These are phyloP conservation scores for Luidia sarsii DNA, from an alignment of 53 echinoderm and acorn worm species.

Conservation along the genomic window DNA sequence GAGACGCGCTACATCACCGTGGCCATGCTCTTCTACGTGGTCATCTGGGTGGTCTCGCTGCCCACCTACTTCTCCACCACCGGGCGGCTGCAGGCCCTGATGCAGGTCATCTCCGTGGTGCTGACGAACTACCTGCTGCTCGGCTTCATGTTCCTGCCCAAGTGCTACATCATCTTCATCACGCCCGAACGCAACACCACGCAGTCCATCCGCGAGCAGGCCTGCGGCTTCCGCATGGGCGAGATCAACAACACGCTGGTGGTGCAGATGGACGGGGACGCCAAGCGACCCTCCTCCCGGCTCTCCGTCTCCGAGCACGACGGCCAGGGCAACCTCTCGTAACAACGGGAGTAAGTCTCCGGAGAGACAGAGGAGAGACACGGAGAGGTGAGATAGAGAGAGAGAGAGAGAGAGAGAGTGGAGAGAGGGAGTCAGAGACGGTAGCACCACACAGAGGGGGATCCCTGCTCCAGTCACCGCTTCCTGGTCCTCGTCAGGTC, in stretches of 20 bases:
- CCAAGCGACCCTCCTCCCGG: constrained; percentile 22
- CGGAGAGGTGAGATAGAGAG: too few species aligned
- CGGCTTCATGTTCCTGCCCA: constrained; percentile 77
- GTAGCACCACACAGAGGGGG: too few species aligned
- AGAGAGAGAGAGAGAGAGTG: not conserved
- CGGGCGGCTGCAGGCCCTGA: constrained; percentile 72
- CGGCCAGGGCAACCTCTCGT: constrained; percentile 17
- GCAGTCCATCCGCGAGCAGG: constrained; percentile 55
- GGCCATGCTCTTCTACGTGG: constrained; percentile 80
- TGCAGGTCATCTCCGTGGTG: constrained; percentile 73
- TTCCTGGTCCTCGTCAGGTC: too few species aligned
- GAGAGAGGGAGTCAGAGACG: not conserved
- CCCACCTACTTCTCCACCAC: constrained; percentile 77
- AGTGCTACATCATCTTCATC: constrained; percentile 73
- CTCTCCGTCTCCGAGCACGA: constrained; percentile 22
- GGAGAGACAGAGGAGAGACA: not conserved
- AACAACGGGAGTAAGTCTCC: not conserved
- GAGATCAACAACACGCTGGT: constrained; percentile 60
- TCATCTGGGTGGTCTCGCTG: constrained; percentile 82
- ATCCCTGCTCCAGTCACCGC: too few species aligned
- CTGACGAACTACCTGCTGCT: constrained; percentile 73
- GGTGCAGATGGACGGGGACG: constrained; percentile 59
- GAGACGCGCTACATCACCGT: constrained; percentile 87
- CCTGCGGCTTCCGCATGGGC: constrained; percentile 59
- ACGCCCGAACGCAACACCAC: constrained; percentile 56